Conservation (phyloP, 2,113 vertebrate genomes). For the Mormoops blainvillei region DNA sequence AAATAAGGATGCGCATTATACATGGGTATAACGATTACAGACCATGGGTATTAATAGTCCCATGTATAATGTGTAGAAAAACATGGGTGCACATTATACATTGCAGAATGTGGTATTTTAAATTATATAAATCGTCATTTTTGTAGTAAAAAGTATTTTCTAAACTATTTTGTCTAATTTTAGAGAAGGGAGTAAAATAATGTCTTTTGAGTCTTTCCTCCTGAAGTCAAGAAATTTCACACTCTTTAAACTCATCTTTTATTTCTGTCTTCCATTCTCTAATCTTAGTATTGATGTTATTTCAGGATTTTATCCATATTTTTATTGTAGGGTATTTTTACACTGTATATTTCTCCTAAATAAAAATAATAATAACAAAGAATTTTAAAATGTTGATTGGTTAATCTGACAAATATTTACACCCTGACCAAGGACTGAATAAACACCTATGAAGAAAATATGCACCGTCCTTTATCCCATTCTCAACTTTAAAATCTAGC, state of each 20-base stretch:
- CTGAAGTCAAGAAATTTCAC: neutral
- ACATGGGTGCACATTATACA: too few species aligned
- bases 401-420: neutral
- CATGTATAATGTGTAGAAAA: too few species aligned
- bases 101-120: neutral
- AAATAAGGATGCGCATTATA: too few species aligned
- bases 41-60: too few species aligned
- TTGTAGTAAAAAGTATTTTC: neutral
- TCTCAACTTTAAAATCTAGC: neutral
- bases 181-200: neutral
- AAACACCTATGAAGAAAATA: neutral
- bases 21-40: too few species aligned
- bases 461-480: neutral
- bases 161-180: neutral
- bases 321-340: neutral
- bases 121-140: neutral
- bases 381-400: neutral
- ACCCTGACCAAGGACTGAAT: neutral
- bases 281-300: neutral
- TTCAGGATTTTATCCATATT: neutral
- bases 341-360: neutral
- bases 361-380: neutral
- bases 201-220: neutral
- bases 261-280: neutral
- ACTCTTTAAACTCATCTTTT: neutral